Evolutionary conservation across 2,888 invertebrate species (phyloP).

Genomic region (Aphelenchoides bicaudatus): DNA sequence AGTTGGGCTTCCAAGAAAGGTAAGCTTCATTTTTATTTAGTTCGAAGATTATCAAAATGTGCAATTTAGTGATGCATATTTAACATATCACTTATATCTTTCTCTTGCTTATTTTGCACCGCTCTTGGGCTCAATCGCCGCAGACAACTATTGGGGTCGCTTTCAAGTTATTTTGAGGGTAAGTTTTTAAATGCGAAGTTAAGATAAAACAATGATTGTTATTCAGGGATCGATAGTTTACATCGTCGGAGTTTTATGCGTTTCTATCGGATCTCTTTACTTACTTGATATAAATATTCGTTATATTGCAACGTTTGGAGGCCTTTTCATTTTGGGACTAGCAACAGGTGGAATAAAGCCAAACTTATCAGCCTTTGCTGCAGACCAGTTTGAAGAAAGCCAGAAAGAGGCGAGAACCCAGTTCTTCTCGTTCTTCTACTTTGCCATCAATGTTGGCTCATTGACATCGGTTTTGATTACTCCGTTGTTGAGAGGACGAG

Average conservation of each 20-base stretch:
- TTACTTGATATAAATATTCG: conserved; percentile 48
- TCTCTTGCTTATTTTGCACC: conserved; percentile 88
- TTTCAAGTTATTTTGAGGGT: conserved; percentile 65
- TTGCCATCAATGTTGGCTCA: conserved; percentile 73
- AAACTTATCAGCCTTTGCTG: conserved; percentile 89
- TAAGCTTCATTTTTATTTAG: conserved; percentile 20
- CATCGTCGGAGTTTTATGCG: conserved; percentile 62
- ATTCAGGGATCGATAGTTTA: conserved; percentile 67
- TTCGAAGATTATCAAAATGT: neutral
- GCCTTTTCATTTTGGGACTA: conserved; percentile 74
- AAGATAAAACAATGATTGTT: neutral
- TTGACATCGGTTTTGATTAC: conserved; percentile 45
- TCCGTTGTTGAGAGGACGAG: conserved; percentile 52
- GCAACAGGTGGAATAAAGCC: conserved; percentile 89
- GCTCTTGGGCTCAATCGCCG: conserved; percentile 82
- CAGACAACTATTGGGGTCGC: conserved; percentile 80
- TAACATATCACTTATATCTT: conserved; percentile 83
- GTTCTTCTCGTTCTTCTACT: conserved; percentile 91
- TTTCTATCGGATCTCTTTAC: conserved; percentile 63
- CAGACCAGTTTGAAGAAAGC: conserved; percentile 69
- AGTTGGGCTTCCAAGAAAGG: conserved; percentile 51
- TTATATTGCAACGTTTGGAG: conserved; percentile 64
- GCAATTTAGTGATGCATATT: conserved; percentile 69
- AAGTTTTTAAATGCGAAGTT: conserved; percentile 8
- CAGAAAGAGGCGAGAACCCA: conserved; percentile 75